Evolutionary conservation across 2,888 invertebrate genomes (phyloP), one percentile per base, ranked within the genome.

Genomic region (Andrena haemorrhoa): DNA sequence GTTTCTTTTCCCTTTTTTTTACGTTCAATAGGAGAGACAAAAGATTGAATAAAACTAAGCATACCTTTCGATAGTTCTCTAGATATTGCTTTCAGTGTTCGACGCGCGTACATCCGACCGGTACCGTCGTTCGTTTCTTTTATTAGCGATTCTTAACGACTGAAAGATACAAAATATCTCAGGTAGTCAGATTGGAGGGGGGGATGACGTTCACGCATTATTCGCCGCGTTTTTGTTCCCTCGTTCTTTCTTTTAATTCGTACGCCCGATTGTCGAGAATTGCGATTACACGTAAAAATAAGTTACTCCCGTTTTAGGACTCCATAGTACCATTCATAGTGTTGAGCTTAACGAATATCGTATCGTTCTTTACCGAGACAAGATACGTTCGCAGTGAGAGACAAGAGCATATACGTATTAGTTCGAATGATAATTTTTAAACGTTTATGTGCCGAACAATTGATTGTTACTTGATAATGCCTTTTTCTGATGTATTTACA

Each of bases 161-260:
- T 89, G 89, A 88, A 89, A 85, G 85, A 82, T 87, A 84, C 79
- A 83, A 83, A 80, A 84, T 87, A 85, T 84, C 89, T 89, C 89
- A 89, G 85, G 87, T 88, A 87, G 84, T 75, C 76, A 77, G 49
- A 75, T 69, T n/a, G n/a, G 79, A 86, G 83, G 74, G 78, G 71
- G 61, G 41, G 31, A 86, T 68, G 83, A 78, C 58, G 58, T 75
- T 79, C 83, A 75, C 65, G 71, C 63, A 61, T 71, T 82, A 71
- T 41, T 26, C 70, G 49, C 61, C 26, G 69, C 58, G 58, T 72
- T 35, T 41, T 12, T 41, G 12, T 41, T 41, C 16, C 41, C 41
- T 41, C 41, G 41, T 41, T 41, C 41, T 71, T 61, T 56, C 51
- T n/a, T 56, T 56, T 26, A 31, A 70, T 74, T 71, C 63, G 26